Conservation (phyloP, 2,113 vertebrate genomes). For the Galemys pyrenaicus region DNA sequence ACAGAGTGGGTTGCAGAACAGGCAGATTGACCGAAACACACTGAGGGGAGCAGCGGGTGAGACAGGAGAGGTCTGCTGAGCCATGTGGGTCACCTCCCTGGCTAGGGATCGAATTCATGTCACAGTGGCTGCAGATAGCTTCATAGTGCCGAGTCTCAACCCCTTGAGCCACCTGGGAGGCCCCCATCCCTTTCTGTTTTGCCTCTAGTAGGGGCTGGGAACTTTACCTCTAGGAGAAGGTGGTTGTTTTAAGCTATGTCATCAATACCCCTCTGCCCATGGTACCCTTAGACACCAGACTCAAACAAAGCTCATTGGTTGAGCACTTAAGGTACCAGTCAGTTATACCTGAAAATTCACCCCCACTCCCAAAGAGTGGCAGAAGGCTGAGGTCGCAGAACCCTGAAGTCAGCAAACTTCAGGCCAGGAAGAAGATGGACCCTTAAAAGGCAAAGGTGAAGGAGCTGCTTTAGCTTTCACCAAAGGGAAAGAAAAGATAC, state of each 20-base stretch:
- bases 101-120: too few relatives aligned
- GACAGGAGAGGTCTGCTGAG: too few relatives aligned
- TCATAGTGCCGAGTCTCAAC: too few relatives aligned
- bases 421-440: constrained; percentile 91
- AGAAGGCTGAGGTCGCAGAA: constrained; percentile 93
- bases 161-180: too few relatives aligned
- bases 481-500: constrained; percentile 91
- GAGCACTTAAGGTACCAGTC: constrained; percentile 95
- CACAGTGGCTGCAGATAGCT: too few relatives aligned
- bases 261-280: constrained; percentile 95
- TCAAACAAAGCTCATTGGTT: constrained; percentile 95
- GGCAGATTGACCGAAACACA: too few relatives aligned
- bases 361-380: constrained; percentile 95
- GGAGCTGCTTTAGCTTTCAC: constrained; percentile 81
- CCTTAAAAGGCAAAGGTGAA: constrained; percentile 89
- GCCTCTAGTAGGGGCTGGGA: constrained; percentile 94
- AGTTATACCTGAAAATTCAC: constrained; percentile 94
- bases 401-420: constrained; percentile 94
- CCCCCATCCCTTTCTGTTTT: constrained; percentile 94
- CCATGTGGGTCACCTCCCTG: too few relatives aligned
- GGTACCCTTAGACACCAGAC: constrained; percentile 93
- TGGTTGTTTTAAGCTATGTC: constrained; percentile 94
- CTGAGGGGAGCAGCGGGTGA: too few relatives aligned
- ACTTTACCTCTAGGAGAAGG: constrained; percentile 95
- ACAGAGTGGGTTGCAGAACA: too few relatives aligned